Evolutionary conservation across 2,797 vertebrate genomes (phyloP).

Genomic region (Rhynchonycteris naso): DNA sequence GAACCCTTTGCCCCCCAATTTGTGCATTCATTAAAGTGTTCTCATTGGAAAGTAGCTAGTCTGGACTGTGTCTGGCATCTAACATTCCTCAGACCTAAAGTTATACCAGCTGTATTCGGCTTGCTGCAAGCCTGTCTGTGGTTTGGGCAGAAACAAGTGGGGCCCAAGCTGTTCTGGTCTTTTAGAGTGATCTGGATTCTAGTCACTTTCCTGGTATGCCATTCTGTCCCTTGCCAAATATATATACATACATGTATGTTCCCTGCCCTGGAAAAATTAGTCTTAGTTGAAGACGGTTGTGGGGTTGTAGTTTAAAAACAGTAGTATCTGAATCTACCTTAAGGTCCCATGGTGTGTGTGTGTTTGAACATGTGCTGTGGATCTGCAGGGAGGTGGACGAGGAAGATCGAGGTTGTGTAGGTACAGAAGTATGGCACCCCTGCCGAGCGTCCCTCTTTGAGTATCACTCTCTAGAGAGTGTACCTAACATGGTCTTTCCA

Average conservation of each 20-base stretch:
- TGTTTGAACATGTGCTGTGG: not conserved
- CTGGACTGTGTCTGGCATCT: not conserved
- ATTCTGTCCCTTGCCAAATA: conserved; percentile 27
- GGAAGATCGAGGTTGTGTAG: not conserved
- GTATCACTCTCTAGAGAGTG: not conserved
- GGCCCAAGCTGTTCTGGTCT: not conserved
- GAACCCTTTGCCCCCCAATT: not conserved
- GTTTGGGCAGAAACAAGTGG: conserved; percentile 10
- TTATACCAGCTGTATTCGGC: not conserved
- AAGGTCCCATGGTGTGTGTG: not conserved
- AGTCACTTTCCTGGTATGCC: conserved; percentile 11
- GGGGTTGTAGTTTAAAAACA: not conserved
- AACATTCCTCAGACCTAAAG: not conserved
- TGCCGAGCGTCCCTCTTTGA: not conserved
- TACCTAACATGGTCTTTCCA: not conserved
- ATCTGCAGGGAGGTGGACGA: not conserved
- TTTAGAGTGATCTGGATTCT: not conserved
- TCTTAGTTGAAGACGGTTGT: not conserved
- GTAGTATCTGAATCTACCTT: not conserved
- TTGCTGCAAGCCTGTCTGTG: conserved; percentile 41
- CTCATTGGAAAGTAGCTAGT: not conserved
- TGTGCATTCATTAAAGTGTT: not conserved
- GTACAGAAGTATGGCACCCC: not conserved
- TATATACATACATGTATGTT: not conserved
- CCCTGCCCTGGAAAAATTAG: not conserved